Percentiles rank a stretch among this genome's conserved stretches.
These are phyloP conservation scores for Plectrocnemia conspersa DNA, from an alignment of 1,140 invertebrate species.

Conservation along the genomic window DNA sequence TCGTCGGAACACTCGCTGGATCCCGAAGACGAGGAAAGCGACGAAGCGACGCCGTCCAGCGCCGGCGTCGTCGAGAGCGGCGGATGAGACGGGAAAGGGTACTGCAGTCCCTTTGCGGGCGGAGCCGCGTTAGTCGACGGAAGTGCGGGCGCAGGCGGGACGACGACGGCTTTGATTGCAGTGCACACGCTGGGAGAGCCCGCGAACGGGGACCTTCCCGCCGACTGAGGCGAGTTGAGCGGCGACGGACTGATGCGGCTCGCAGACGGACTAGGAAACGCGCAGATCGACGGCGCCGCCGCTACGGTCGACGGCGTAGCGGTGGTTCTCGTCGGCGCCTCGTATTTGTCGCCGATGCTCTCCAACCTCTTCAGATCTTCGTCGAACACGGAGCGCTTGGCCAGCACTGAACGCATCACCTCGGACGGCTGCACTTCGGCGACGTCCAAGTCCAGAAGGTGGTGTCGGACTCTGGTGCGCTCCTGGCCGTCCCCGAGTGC, in stretches of 20 bases:
- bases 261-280: slow-evolving; percentile 40
- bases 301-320: no score
- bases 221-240: slow-evolving; percentile 36
- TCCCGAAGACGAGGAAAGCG: slow-evolving; percentile 34
- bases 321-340: slow-evolving; percentile 48
- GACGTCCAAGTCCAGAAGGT: slow-evolving; percentile 68
- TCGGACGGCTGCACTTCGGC: slow-evolving; percentile 85
- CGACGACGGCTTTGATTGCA: slow-evolving; percentile 30
- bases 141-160: slow-evolving; percentile 25
- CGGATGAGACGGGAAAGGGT: slow-evolving; percentile 76
- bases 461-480: slow-evolving; percentile 58
- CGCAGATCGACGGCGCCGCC: slow-evolving; percentile 14
- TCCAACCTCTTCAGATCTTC: slow-evolving; percentile 91
- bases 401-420: slow-evolving; percentile 86
- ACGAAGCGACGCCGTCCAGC: slow-evolving; percentile 29
- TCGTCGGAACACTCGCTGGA: slow-evolving; percentile 37
- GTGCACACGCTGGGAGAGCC: slow-evolving; percentile 31
- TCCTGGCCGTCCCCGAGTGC: slow-evolving; percentile 41
- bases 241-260: slow-evolving; percentile 37
- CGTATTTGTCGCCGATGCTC: slow-evolving; percentile 82
- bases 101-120: slow-evolving; percentile 65
- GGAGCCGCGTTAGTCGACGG: no score
- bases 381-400: slow-evolving; percentile 91
- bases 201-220: slow-evolving; percentile 38
- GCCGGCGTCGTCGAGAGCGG: slow-evolving; percentile 50